phyloP scores from a whole-genome alignment of 2,888 invertebrate genomes.

The Agriopis aurantiaria region DNA sequence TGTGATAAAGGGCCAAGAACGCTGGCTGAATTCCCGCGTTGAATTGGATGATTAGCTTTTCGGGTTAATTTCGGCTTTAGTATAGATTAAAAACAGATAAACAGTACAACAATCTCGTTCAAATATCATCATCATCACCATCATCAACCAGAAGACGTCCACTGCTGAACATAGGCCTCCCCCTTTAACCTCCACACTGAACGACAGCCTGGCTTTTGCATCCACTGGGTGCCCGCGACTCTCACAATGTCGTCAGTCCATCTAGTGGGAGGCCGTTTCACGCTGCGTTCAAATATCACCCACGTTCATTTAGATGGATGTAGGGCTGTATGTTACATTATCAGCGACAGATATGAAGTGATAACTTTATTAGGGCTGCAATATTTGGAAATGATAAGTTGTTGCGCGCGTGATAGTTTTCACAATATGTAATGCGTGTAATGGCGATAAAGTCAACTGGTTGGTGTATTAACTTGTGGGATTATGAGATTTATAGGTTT shows the following conservation, averaged over 20 bases:
- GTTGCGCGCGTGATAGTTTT: conserved; percentile 43
- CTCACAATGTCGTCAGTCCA: too few species aligned
- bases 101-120: not conserved
- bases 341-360: conserved; percentile 27
- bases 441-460: not conserved
- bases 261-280: too few species aligned
- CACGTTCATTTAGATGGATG: not conserved
- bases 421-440: conserved; percentile 1
- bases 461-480: conserved; percentile 2
- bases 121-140: too few species aligned
- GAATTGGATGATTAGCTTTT: too few species aligned
- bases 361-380: conserved; percentile 25
- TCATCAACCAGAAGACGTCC: too few species aligned
- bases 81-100: not conserved
- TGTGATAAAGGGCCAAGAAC: too few species aligned
- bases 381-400: conserved; percentile 20
- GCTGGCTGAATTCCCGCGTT: too few species aligned
- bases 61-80: too few species aligned
- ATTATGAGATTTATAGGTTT: conserved; percentile 3
- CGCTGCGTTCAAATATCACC: not conserved
- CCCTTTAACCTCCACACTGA: too few species aligned
- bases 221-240: too few species aligned
- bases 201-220: too few species aligned
- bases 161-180: too few species aligned
- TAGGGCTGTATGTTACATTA: not conserved